Evolutionary conservation across 2,113 vertebrate species (phyloP), one percentile per base, ranked within the genome.

Genomic region (Eupsittula cactorum): DNA sequence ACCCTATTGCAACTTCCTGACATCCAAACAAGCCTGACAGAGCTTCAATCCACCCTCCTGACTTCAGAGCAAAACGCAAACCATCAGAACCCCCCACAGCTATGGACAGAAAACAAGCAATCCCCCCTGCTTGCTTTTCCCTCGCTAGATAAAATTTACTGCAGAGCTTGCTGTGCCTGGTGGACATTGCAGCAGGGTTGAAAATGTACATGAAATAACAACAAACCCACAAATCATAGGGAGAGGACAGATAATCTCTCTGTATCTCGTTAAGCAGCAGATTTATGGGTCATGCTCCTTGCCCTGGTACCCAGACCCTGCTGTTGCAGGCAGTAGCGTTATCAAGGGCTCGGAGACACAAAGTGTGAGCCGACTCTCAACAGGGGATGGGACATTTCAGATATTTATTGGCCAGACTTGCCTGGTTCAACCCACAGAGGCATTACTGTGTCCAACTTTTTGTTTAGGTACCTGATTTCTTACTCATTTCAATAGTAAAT

Each of bases 311-410:
- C 59, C 57, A 79, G 67, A 49, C 8, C 35, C 63, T 46, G 17
- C 57, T 85, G 74, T 27, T 68, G 68, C 47, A 90, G 74, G 21
- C 50, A 53, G 46, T 28, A 90, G 60, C 1, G 0, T 55, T 55
- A 41, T 33, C 2, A 1, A 33, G 39, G 27, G 47, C 75, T 75
- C 0, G 0, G 31, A 49, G 57, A 91, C 10, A 19, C 9, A 0
- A 74, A 37, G 31, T 19, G 14, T 27, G 46, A 86, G 60, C 60
- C 87, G 53, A 18, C 4, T 57, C 49, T 53, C 46, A 53, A 29
- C 33, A 75, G 27, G 25, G 39, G 29, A 82, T 64, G 65, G 74
- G 57, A 76, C 33, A 15, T 87, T 63, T 78, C 70, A 53, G 42
- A 25, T 90, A 49, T 85, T 94, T 87, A 85, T 87, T 75, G 42